These are phyloP conservation scores for Muscina levida DNA, from an alignment of 2,888 invertebrate species.

Conservation along the genomic window DNA sequence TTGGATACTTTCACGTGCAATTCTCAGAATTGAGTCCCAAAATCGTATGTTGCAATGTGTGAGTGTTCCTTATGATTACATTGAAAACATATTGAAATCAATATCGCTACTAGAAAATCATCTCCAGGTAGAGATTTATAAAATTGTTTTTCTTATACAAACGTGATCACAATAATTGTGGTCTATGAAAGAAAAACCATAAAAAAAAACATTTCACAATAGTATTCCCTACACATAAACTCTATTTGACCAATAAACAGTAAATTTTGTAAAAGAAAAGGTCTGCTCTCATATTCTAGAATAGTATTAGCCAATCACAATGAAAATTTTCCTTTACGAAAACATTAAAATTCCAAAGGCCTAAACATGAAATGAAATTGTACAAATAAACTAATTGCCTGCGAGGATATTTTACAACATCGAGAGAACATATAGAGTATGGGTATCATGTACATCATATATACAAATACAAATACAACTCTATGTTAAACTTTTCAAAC, in stretches of 20 bases:
- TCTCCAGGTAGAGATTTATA: too few species aligned
- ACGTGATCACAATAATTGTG: too few species aligned
- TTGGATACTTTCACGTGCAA: too few species aligned
- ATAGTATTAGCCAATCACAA: too few species aligned
- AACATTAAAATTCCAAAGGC: slow-evolving; percentile 77
- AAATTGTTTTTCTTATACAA: too few species aligned
- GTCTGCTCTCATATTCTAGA: neutral
- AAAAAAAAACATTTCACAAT: neutral
- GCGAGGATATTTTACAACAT: slow-evolving; percentile 76
- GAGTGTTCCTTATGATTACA: too few species aligned
- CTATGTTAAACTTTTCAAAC: neutral
- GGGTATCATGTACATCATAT: neutral
- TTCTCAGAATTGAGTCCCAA: too few species aligned
- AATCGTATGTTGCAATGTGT: too few species aligned
- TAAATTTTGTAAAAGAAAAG: slow-evolving; percentile 50
- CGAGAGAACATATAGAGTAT: slow-evolving; percentile 54
- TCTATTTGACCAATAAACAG: slow-evolving; percentile 61
- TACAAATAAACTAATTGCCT: slow-evolving; percentile 79
- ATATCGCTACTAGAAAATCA: too few species aligned
- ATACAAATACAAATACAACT: slow-evolving; percentile 25
- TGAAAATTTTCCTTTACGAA: neutral
- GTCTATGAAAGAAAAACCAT: too few species aligned
- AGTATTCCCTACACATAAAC: slow-evolving; percentile 30
- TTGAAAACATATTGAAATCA: too few species aligned
- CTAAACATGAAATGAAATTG: slow-evolving; percentile 76